Percentiles rank a stretch among this genome's conserved stretches.
Conservation (phyloP, 2,888 invertebrate species). For the Drosophila ustulata region DNA sequence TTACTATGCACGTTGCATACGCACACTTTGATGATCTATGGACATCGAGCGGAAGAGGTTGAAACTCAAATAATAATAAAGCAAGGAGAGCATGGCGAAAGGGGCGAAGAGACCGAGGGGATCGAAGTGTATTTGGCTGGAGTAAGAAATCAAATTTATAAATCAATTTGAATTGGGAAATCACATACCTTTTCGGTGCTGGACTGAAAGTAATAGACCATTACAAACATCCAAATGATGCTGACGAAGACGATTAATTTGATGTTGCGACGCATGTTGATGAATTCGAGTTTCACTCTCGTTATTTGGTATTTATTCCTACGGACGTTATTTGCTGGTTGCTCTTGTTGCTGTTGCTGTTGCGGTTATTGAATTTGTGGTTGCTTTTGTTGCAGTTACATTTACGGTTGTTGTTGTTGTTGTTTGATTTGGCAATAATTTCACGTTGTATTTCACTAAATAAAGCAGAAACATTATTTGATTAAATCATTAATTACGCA, state of each 20-base stretch:
- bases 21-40: constrained; percentile 48
- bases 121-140: neutral
- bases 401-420: constrained; percentile 15
- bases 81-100: neutral
- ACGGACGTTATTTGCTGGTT: constrained; percentile 35
- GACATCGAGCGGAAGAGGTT: constrained; percentile 52
- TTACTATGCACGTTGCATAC: constrained; percentile 70
- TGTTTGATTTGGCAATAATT: constrained; percentile 54
- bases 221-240: constrained; percentile 85
- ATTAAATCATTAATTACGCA: constrained; percentile 30
- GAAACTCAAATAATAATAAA: constrained; percentile 1
- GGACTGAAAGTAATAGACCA: constrained; percentile 85
- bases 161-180: constrained; percentile 10
- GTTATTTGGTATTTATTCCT: constrained; percentile 20
- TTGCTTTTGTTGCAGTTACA: constrained; percentile 8
- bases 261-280: constrained; percentile 84
- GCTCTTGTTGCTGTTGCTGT: constrained; percentile 22
- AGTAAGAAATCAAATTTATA: constrained; percentile 13
- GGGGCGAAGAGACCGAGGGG: too few relatives aligned
- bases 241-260: constrained; percentile 84
- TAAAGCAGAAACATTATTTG: constrained; percentile 30
- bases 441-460: constrained; percentile 45
- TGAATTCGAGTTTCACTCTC: constrained; percentile 42
- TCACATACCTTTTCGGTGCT: constrained; percentile 84
- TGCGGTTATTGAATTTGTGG: constrained; percentile 24